These are phyloP conservation scores for Tetragonula carbonaria DNA, from an alignment of 2,888 invertebrate species.

Conservation along the genomic window DNA sequence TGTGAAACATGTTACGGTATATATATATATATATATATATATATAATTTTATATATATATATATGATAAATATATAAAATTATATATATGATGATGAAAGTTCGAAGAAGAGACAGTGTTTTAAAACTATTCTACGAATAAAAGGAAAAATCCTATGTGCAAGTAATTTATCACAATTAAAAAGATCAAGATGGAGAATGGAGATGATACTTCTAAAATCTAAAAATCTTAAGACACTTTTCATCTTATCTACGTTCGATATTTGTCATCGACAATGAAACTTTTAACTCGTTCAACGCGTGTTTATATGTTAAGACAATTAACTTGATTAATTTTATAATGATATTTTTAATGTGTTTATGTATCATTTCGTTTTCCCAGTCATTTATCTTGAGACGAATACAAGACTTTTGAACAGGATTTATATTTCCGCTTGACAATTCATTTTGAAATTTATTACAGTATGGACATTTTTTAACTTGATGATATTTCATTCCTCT, in stretches of 20 bases:
- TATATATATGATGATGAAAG: neutral
- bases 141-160: neutral
- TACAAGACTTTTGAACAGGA: no score
- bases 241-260: no score
- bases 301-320: no score
- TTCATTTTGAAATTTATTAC: neutral
- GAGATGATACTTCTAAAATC: no score
- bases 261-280: no score
- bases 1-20: neutral
- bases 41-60: neutral
- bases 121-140: neutral
- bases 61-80: neutral
- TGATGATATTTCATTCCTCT: neutral
- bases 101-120: neutral
- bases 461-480: neutral
- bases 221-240: no score
- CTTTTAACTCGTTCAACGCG: no score
- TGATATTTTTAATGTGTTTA: no score
- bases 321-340: no score
- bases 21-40: neutral
- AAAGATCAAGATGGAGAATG: no score
- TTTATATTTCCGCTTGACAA: neutral
- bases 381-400: no score
- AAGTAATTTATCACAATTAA: neutral
- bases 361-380: no score